Evolutionary conservation across 2,113 vertebrate species (phyloP), one percentile per base, ranked within the genome.

Genomic region (Bostrychus sinensis): DNA sequence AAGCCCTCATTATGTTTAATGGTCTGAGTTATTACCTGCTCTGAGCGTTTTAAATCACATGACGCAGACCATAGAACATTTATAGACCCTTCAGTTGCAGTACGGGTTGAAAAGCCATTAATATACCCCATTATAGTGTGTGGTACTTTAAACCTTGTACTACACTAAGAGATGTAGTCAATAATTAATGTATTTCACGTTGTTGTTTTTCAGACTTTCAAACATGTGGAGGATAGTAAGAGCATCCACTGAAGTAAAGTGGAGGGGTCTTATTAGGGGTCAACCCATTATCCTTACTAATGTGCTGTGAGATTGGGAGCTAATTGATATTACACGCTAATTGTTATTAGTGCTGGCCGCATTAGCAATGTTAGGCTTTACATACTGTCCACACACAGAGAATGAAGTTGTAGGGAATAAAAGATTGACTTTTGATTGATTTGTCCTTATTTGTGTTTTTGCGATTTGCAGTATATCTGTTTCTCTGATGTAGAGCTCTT

Each of bases 281-380:
- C 87, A 87, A 67, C 54, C 81, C 72, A 90, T 91, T 89, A 86
- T 88, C 74, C 60, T 61, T 70, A 72, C 81, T 92, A 91, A 92
- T 90, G 87, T 85, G 76, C 88, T 89, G 88, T 89, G 90, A 90
- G 88, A 92, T 91, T 91, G 80, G 77, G 67, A 69, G 77, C 79
- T 91, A 92, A 91, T 91, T 92, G 90, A 91, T 89, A 89, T 86
- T 89, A 78, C 88, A 90, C 80, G 88, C 88, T 89, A 91, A 91
- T 88, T 91, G 87, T 88, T 84, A 89, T 87, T 86, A 88, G 85
- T 7, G 1, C 63, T 42, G 53, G 57, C 75, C 55, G 56, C 74
- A 56, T 69, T 69, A 72, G 43, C 77, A 70, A 56, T 61, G 43
- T 65, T 56, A 53, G 77, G 68, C 68, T 69, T 82, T 61, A 70